phyloP scores from a whole-genome alignment of 2,797 vertebrate genomes.

The Parambassis ranga region DNA sequence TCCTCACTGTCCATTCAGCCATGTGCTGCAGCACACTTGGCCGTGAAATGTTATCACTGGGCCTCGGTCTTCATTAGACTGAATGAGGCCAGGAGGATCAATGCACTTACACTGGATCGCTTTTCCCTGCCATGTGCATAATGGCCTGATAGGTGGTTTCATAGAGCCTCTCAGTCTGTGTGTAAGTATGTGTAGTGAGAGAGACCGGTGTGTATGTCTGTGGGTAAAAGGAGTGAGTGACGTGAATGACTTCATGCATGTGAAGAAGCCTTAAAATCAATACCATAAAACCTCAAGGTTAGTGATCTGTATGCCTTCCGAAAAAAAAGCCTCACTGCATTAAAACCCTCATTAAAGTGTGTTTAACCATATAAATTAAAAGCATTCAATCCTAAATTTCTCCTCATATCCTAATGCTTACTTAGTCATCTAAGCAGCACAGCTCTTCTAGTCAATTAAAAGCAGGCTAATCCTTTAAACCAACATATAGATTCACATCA shows the following conservation, averaged over 20 bases:
- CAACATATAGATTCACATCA: slow-evolving; percentile 43
- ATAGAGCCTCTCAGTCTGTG: slow-evolving; percentile 14
- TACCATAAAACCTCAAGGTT: not conserved
- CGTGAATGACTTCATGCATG: slow-evolving; percentile 4
- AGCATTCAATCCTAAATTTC: slow-evolving; percentile 18
- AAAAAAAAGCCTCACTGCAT: not conserved
- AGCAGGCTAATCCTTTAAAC: slow-evolving; percentile 48
- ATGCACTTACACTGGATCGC: slow-evolving; percentile 60
- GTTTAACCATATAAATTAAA: slow-evolving; percentile 37
- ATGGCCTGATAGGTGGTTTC: slow-evolving; percentile 49
- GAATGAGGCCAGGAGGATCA: slow-evolving; percentile 59
- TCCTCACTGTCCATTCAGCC: slow-evolving; percentile 21
- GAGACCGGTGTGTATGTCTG: not conserved
- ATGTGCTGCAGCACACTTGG: slow-evolving; percentile 4
- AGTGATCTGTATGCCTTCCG: not conserved
- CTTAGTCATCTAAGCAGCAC: slow-evolving; percentile 18
- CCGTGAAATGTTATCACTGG: slow-evolving; percentile 64
- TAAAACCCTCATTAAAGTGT: slow-evolving; percentile 30
- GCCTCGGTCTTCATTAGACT: slow-evolving; percentile 51
- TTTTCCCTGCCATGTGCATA: slow-evolving; percentile 58
- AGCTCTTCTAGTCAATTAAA: slow-evolving; percentile 32
- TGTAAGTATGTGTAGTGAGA: not conserved
- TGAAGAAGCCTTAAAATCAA: slow-evolving; percentile 16
- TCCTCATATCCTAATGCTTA: slow-evolving; percentile 15
- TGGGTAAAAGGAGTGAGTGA: not conserved